Conservation (phyloP, 2,113 vertebrate genomes). For the Numenius arquata region DNA sequence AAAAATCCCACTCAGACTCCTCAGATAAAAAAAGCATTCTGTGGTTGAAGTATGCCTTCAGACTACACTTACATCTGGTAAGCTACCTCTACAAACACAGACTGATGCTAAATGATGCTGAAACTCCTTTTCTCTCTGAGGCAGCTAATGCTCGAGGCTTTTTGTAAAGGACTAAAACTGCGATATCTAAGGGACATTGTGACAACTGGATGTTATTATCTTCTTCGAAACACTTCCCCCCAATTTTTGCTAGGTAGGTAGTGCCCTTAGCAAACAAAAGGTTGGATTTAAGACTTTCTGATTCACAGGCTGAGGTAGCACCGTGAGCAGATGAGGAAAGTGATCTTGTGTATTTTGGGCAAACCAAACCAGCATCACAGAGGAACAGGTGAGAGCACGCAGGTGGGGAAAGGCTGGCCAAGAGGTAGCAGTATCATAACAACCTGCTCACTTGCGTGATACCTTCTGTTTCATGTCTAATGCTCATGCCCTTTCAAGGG, state of each 20-base stretch:
- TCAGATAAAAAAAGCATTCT: background rate
- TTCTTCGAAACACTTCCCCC: background rate
- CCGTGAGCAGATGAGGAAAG: background rate
- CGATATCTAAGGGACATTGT: background rate
- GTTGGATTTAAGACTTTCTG: background rate
- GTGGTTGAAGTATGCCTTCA: background rate
- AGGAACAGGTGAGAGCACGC: background rate
- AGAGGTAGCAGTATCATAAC: background rate
- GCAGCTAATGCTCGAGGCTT: accelerated
- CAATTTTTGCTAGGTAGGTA: background rate
- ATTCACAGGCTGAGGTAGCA: background rate
- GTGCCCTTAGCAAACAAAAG: background rate
- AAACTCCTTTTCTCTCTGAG: background rate
- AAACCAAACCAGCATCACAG: background rate
- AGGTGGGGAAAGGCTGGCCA: background rate
- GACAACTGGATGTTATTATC: no score
- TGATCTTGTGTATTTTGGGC: background rate
- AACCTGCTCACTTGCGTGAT: background rate
- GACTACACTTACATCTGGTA: background rate
- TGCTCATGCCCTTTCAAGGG: background rate
- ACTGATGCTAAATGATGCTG: background rate
- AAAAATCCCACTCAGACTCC: background rate
- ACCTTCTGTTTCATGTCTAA: background rate
- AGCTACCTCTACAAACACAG: background rate
- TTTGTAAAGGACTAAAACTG: background rate